Conservation (phyloP, 2,888 invertebrate species). For the Chaetogeoica ovagalla region DNA sequence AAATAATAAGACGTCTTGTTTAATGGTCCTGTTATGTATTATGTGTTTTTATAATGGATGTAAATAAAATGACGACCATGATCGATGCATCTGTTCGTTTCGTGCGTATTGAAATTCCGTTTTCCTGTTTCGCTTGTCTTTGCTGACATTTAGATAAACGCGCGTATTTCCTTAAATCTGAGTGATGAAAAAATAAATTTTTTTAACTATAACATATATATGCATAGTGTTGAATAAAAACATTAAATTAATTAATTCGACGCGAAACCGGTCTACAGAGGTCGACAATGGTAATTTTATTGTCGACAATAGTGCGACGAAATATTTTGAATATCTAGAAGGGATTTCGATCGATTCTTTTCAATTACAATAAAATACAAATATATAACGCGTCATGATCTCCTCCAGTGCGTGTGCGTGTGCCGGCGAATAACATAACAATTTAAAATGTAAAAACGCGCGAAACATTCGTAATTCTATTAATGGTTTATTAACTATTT, state of each 20-base stretch:
- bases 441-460: no score
- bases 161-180: conserved; percentile 23
- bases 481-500: no score
- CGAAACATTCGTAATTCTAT: no score
- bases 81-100: not conserved
- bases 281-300: not conserved
- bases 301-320: not conserved
- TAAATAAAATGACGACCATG: conserved; percentile 1
- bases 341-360: no score
- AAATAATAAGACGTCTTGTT: not conserved
- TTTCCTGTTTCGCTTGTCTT: not conserved
- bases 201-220: no score
- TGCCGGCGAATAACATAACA: no score
- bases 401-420: no score
- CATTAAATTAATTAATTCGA: conserved; percentile 6
- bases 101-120: not conserved
- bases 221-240: not conserved
- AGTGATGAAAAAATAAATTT: conserved; percentile 9
- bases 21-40: conserved; percentile 18
- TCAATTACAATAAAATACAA: no score
- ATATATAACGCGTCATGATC: no score
- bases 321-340: no score
- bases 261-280: conserved; percentile 22
- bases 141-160: conserved; percentile 17
- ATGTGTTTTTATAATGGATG: no score